Evolutionary conservation across 1,140 invertebrate species (phyloP), one percentile per base, ranked within the genome.

Genomic region (Caenorhabditis briggsae): DNA sequence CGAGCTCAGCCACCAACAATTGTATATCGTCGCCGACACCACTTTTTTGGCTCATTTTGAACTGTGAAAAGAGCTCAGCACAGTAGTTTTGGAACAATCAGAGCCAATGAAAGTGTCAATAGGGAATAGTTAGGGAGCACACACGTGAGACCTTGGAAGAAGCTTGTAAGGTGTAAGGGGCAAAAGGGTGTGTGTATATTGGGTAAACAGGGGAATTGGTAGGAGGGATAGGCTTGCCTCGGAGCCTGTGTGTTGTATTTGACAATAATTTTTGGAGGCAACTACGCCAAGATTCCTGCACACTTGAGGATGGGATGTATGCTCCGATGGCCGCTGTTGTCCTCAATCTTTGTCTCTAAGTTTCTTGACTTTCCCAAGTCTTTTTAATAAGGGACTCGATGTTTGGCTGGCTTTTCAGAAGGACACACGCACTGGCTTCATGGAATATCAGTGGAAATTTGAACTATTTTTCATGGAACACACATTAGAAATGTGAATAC

Each of bases 191-290:
- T 78, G 43, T 50, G 70, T 78, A 78, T 78, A 53, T 50, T 53
- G 70, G 50, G 70, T 78, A 78, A 78, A 78, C 70, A 78, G 70
- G 70, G n/a, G 43, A 9, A 64, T 33, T 33, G 25, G 58, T 11
- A 11, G 16, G 3, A 8, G 7, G 41, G 65, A 70, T 70, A 78
- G 70, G 70, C 70, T 78, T 41, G 65, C 65, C 70, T 78, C 12
- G 70, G 12, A 46, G 8, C 46, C 59, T n/a, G 56, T 20, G 46
- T 43, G 20, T 43, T 78, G 70, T 78, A 50, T 78, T 78, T 78
- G 70, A 78, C 70, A 78, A 78, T 78, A 78, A 78, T 78, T 78
- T 78, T 78, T 78, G 70, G 70, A 78, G 18, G 70, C 43, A 78
- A 78, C 70, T 78, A 25, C 25, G 8, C 61, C 23, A 78, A 78